Percentiles rank a stretch among this genome's conserved stretches.
phyloP scores from a whole-genome alignment of 2,888 invertebrate genomes.

The Gandaritis pyraliata region DNA sequence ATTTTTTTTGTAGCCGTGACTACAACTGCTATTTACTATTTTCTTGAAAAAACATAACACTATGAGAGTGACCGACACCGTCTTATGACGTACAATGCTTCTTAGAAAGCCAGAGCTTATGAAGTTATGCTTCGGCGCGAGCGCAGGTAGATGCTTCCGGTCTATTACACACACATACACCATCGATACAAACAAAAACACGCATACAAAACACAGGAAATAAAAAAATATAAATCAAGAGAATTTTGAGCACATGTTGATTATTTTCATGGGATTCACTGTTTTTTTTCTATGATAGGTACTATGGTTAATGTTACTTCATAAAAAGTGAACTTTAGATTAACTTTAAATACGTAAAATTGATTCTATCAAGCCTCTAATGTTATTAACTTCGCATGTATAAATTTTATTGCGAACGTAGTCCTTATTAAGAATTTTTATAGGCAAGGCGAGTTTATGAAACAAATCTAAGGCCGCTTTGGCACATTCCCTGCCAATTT shows the following conservation, averaged over 20 bases:
- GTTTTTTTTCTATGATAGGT: neutral
- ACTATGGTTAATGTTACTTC: neutral
- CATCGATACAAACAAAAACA: conserved; percentile 8
- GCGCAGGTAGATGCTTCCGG: conserved; percentile 59
- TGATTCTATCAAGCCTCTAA: too few species aligned
- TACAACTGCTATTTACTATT: too few species aligned
- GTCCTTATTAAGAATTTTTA: too few species aligned
- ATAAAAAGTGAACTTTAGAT: too few species aligned
- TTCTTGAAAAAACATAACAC: too few species aligned
- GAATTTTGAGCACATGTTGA: conserved; percentile 35
- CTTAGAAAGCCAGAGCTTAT: conserved; percentile 6
- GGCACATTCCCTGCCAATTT: too few species aligned
- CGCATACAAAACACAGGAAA: conserved; percentile 33
- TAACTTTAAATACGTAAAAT: too few species aligned
- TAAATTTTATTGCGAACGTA: too few species aligned
- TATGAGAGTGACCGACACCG: neutral
- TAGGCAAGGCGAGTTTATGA: too few species aligned
- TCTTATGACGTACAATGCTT: neutral
- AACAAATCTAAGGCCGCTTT: too few species aligned
- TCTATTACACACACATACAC: conserved; percentile 46
- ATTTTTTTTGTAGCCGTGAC: too few species aligned
- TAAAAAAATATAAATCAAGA: conserved; percentile 36
- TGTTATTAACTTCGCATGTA: too few species aligned
- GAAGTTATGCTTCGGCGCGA: conserved; percentile 41
- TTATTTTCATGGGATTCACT: conserved; percentile 10